Base-by-base conservation (phyloP, 2,888 invertebrate species). In the Nomada fabriciana region DNA sequence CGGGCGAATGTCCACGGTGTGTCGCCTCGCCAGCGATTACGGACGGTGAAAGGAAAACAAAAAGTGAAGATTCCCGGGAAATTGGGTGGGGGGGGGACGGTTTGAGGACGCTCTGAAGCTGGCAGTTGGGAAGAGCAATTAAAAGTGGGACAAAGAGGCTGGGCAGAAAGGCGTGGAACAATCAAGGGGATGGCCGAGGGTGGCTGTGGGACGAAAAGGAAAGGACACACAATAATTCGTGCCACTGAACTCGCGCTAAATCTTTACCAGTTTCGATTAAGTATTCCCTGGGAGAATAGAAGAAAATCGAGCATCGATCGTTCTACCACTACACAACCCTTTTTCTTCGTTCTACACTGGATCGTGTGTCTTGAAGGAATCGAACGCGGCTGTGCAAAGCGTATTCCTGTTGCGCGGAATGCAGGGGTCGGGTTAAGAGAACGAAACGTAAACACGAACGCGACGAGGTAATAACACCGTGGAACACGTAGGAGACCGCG, bases 101-200 rank as follows among this genome's bases (percentile, higher is more conserved):
- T 79, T 43, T 63, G 74, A 74, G 78, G 78, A 65, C 29, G 43
- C 67, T 79, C 80, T 72, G 80, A 68, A 59, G 42, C 64, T 55
- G 82, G 69, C 81, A 79, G 72, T 71, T 75, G 68, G 68, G 69
- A 61, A 65, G 74, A 69, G 77, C 76, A 84, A 86, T 80, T 86
- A 84, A 76, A 86, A 80, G 71, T 63, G 57, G 73, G 65, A 82
- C 78, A 78, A 83, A 76, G 67, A 77, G 63, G 23, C 68, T 43
- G 59, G 59, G 42, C 23, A 11, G 64, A 53, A 55, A 61, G 61
- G 76, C 29, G n/a, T 4, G 79, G 65, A 69, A 82, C 76, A 75
- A 69, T 76, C 36, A n/a, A 23, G 20, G 61, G 13, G 20, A 69
- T 10, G 47, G 25, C 29, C 47, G 67, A 59, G 36, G 52, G 63